These are phyloP conservation scores for Coelopa frigida DNA, from an alignment of 1,140 invertebrate genomes.

Conservation along the genomic window DNA sequence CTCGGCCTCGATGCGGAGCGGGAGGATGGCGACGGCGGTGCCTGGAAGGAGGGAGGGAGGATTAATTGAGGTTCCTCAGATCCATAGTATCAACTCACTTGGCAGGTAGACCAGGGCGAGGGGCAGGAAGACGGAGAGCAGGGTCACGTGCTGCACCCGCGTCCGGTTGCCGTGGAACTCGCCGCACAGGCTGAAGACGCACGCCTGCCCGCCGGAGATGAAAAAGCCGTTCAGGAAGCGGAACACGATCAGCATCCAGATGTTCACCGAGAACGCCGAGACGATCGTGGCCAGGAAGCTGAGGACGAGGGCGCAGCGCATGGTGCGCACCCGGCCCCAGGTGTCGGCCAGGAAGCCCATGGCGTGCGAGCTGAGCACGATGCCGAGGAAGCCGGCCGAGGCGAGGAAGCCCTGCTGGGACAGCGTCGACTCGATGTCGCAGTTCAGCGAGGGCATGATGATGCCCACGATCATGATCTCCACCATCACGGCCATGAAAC, in stretches of 20 bases:
- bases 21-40: slow-evolving; percentile 57
- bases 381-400: slow-evolving; percentile 59
- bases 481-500: slow-evolving; percentile 39
- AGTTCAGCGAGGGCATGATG: slow-evolving; percentile 34
- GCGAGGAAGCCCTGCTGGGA: slow-evolving; percentile 59
- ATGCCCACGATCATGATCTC: slow-evolving; percentile 37
- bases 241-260: slow-evolving; percentile 58
- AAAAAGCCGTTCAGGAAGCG: slow-evolving; percentile 68
- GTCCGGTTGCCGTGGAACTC: slow-evolving; percentile 54
- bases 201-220: slow-evolving; percentile 57
- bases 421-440: slow-evolving; percentile 57
- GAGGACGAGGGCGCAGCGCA: slow-evolving; percentile 59
- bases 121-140: slow-evolving; percentile 59
- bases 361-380: slow-evolving; percentile 53
- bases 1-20: slow-evolving; percentile 46
- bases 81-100: slow-evolving; percentile 41
- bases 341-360: slow-evolving; percentile 78
- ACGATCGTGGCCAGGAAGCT: slow-evolving; percentile 58
- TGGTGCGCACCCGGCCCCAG: slow-evolving; percentile 59
- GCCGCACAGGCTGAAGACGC: slow-evolving; percentile 59
- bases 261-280: slow-evolving; percentile 62
- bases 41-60: slow-evolving; percentile 41
- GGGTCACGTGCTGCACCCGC: slow-evolving; percentile 46
- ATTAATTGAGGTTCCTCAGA: background rate
- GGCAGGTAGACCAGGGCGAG: slow-evolving; percentile 58